Evolutionary conservation across 2,888 invertebrate species (phyloP).

Genomic region (Hemaris fuciformis): DNA sequence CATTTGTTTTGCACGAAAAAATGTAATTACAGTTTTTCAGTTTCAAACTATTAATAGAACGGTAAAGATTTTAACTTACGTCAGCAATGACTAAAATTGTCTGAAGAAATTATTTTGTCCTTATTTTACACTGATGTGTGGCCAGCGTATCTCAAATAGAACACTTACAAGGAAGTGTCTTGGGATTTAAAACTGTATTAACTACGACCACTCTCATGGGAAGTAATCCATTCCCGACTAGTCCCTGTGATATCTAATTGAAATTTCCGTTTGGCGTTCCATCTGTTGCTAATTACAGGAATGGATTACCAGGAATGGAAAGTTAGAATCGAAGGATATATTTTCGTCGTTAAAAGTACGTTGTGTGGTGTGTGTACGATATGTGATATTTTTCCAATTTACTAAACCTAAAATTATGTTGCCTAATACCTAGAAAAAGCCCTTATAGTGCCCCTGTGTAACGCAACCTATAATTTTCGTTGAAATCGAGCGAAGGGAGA

Average conservation of each 20-base stretch:
- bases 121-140: background rate
- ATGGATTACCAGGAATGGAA: no score
- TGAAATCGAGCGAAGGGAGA: no score
- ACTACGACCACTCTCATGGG: background rate
- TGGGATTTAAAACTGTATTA: no score
- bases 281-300: background rate
- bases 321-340: no score
- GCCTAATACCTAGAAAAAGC: no score
- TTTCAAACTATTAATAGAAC: constrained; percentile 20
- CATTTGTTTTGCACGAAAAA: constrained; percentile 9
- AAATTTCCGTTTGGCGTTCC: background rate
- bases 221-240: background rate
- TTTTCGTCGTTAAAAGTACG: no score
- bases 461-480: no score
- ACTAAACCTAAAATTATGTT: no score
- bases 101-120: background rate
- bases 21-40: constrained; percentile 18
- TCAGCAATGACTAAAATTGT: background rate
- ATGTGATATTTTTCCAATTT: no score
- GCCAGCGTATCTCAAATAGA: background rate
- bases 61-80: background rate
- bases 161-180: no score
- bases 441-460: no score
- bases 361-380: no score
- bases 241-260: background rate